Evolutionary conservation across 1,140 invertebrate genomes (phyloP), one percentile per base, ranked within the genome.

Genomic region (Camponotus floridanus): DNA sequence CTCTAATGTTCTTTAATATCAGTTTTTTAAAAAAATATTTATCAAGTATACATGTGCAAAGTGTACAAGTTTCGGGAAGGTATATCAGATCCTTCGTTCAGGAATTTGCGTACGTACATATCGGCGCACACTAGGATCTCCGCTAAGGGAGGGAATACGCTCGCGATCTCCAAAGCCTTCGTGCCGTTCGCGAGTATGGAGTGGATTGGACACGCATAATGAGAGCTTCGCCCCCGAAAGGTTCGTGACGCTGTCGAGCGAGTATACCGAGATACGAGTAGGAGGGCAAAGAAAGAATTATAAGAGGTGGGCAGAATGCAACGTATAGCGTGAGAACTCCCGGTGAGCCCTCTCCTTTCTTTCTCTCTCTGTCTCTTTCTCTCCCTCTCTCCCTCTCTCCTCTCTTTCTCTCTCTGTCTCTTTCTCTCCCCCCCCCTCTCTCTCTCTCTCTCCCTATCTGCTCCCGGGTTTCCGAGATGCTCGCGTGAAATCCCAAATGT

Each of bases 261-360:
- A 39, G 61, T 74, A 83, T 83, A 83, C 42, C 39, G 68, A 65
- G 55, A 80, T 80, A 68, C 84, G 85, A 65, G 86, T 86, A 76
- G 62, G 68, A 89, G 86, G 73, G 68, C 67, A 88, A 88, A 88
- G 71, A 87, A 89, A 85, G 84, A 87, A 85, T 84, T 81, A 80
- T 48, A 86, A 86, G 78, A 88, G 81, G 74, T 76, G 65, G 71
- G 64, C 86, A 88, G 80, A 68, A 68, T 76, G 85, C 85, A 76
- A 83, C 76, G 79, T 87, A 80, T 90, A 90, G 89, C 84, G 88
- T 89, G 88, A 88, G 90, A 90, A 91, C 91, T 87, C 70, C 74
- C 79, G 80, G 57, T 51, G 87, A 85, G 78, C 57, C 76, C 86
- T 70, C 65, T 70, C 33, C 67, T 2, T 48, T 26, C 26, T 26